A percentile compares a stretch with the other conserved stretches of the same genome.
phyloP scores from a whole-genome alignment of 2,113 vertebrate species.

The Indicator indicator region DNA sequence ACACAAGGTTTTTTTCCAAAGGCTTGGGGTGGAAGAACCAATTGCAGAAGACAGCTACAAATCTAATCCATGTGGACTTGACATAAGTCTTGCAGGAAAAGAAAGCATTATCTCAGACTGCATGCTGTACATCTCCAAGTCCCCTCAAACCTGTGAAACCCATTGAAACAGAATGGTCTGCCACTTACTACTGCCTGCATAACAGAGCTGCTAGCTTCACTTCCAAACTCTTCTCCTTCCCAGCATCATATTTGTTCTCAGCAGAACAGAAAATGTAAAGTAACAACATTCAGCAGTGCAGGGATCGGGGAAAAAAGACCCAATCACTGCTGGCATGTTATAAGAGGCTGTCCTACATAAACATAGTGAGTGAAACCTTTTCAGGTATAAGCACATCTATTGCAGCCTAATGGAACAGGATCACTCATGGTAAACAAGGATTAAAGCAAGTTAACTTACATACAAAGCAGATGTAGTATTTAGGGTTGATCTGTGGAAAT shows the following conservation, averaged over 20 bases:
- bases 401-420: not conserved
- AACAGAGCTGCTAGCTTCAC: not conserved
- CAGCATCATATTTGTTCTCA: not conserved
- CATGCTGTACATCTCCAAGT: not conserved
- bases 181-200: not conserved
- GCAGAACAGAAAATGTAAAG: not conserved
- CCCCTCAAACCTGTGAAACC: not conserved
- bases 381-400: not conserved
- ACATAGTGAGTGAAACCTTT: not conserved
- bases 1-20: not conserved
- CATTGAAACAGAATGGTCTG: not conserved
- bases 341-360: not conserved
- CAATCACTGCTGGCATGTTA: rapidly evolving
- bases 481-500: not conserved
- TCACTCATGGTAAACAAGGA: not conserved
- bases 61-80: not conserved
- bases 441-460: not conserved
- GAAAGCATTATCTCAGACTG: not conserved
- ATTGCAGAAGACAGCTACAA: not conserved
- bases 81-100: not conserved
- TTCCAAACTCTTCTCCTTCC: not conserved
- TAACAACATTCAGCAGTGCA: rapidly evolving
- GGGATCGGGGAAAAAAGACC: not conserved
- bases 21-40: not conserved
- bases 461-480: not conserved